Percentiles rank a stretch among this genome's conserved stretches.
Conservation (phyloP, 2,797 vertebrate genomes). For the Astyanax mexicanus region DNA sequence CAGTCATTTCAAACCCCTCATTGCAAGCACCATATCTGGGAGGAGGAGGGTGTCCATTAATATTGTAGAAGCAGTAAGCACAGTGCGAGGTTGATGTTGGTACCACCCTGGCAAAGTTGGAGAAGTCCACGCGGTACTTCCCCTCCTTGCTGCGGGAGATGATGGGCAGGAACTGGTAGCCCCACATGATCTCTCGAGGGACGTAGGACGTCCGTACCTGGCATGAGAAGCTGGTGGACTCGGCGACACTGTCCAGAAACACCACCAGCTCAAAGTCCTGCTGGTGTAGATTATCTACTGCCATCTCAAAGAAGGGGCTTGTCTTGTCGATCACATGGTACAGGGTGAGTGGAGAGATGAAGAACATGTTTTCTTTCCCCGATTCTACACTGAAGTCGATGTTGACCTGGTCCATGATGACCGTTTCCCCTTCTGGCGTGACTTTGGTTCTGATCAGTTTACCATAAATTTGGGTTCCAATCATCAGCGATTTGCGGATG, state of each 20-base stretch:
- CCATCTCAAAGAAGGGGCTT: conserved; percentile 93
- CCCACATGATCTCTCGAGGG: conserved; percentile 94
- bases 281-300: conserved; percentile 87
- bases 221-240: conserved; percentile 92
- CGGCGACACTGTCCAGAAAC: conserved; percentile 89
- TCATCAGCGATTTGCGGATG: conserved; percentile 92
- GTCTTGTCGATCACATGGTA: conserved; percentile 90
- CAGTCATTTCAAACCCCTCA: conserved; percentile 82
- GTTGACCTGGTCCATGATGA: conserved; percentile 92
- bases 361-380: conserved; percentile 95
- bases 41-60: conserved; percentile 82
- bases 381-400: conserved; percentile 89
- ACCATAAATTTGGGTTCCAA: conserved; percentile 92
- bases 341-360: conserved; percentile 91
- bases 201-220: conserved; percentile 93
- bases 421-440: conserved; percentile 90
- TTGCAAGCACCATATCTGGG: conserved; percentile 82
- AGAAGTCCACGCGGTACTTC: conserved; percentile 93
- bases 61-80: conserved; percentile 89
- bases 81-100: conserved; percentile 92
- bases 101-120: conserved; percentile 91
- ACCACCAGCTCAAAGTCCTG: conserved; percentile 93
- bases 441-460: conserved; percentile 89
- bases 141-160: conserved; percentile 93
- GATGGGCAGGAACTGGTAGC: conserved; percentile 91